Percentiles rank a stretch among this genome's conserved stretches.
These are phyloP conservation scores for Nerophis ophidion DNA, from an alignment of 2,113 vertebrate genomes.

Conservation along the genomic window DNA sequence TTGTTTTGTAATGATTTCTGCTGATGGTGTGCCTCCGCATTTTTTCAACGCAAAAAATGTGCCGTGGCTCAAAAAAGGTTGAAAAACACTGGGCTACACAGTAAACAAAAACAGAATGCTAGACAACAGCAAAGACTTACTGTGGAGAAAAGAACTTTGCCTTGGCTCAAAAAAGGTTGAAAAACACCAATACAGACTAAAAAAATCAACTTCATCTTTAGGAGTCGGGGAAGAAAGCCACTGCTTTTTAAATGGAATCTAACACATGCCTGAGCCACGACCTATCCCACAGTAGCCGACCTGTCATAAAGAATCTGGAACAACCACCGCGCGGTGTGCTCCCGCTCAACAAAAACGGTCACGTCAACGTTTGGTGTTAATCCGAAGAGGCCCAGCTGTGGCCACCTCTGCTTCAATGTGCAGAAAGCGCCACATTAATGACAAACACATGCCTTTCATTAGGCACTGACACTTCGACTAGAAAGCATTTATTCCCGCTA, in stretches of 20 bases:
- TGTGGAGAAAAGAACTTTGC: too few species aligned
- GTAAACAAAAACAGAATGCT: too few species aligned
- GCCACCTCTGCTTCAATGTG: slow-evolving; percentile 15
- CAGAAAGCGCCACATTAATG: slow-evolving; percentile 35
- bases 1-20: too few species aligned
- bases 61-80: too few species aligned
- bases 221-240: too few species aligned
- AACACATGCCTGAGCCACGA: not conserved
- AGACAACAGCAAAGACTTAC: too few species aligned
- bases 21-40: too few species aligned
- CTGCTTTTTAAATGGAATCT: not conserved
- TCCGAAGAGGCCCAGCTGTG: slow-evolving; percentile 19
- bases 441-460: slow-evolving; percentile 53
- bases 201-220: too few species aligned
- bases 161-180: too few species aligned
- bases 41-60: too few species aligned
- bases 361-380: slow-evolving; percentile 22
- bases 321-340: not conserved
- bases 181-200: too few species aligned
- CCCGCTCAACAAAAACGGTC: not conserved
- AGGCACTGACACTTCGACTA: slow-evolving; percentile 47
- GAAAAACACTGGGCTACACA: too few species aligned
- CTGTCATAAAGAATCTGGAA: not conserved
- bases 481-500: slow-evolving; percentile 31
- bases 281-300: slow-evolving; percentile 19